Evolutionary conservation across 64 coral and sea anemone genomes (phyloP), one percentile per base, ranked within the genome.

Genomic region (Montipora capricornis): DNA sequence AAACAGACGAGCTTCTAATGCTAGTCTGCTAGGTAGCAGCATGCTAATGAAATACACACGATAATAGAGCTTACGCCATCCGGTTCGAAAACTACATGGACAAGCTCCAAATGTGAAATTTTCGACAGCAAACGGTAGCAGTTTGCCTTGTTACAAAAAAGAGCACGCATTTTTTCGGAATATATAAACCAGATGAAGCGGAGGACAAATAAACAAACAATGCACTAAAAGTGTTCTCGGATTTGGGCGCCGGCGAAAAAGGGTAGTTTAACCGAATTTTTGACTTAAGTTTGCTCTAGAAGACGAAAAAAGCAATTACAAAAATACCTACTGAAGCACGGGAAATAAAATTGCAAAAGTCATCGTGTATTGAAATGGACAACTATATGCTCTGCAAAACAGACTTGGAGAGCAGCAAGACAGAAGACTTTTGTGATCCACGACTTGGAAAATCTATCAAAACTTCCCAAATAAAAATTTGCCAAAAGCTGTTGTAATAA

Each of bases 161-260:
- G 66, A 68, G 66, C 66, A 68, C 66, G 66, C 66, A 68, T 68
- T 68, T 68, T 68, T 68, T n/a, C 19, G 66, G 66, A n/a, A 68
- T 68, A 68, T 16, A 68, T n/a, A 68, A 68, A 68, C 66, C 19
- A n/a, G 66, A 68, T 68, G 19, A 2, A 68, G 66, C 14, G 66
- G 17, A 68, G 19, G 66, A 68, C 13, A 68, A 68, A 68, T 68
- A 68, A 68, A 68, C 19, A 68, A 68, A 68, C 10, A 68, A 68
- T 68, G 66, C 13, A 68, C 66, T 68, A n/a, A 68, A 4, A 68
- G 66, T 68, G 66, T 15, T 68, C 3, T 17, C 3, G 19, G 66
- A 68, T 15, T 68, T 68, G 66, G 8, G 66, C 12, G 13, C 13
- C 66, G 3, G 19, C 17, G 66, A 68, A 68, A 68, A 17, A 16